Conservation (phyloP, 2,113 vertebrate genomes). For the Neofelis nebulosa region DNA sequence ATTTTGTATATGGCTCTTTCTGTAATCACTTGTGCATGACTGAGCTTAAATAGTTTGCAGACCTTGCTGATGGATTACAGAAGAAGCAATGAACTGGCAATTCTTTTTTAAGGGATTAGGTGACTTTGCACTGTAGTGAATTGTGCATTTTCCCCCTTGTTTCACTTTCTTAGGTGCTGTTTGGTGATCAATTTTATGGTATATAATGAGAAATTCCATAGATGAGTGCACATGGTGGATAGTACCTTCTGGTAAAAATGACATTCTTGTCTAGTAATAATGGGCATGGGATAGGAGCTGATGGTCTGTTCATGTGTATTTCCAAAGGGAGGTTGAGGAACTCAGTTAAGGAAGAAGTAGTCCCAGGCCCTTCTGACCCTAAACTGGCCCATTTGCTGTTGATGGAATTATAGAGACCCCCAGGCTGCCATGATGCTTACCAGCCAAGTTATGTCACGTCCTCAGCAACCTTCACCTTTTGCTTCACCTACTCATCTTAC, state of each 20-base stretch:
- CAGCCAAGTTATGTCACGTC: neutral
- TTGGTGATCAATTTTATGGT: constrained; percentile 16
- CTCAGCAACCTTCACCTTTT: neutral
- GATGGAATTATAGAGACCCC: neutral
- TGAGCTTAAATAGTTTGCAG: constrained; percentile 39
- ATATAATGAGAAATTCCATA: neutral
- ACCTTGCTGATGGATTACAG: constrained; percentile 32
- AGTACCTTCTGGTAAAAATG: neutral
- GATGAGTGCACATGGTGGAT: neutral
- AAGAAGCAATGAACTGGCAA: constrained; percentile 6
- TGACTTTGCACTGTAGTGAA: neutral
- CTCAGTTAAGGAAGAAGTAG: neutral
- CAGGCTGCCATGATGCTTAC: neutral
- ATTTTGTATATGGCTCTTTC: constrained; percentile 53
- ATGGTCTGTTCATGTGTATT: neutral
- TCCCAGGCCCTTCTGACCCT: neutral
- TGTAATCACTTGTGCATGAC: constrained; percentile 65
- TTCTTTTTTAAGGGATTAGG: constrained; percentile 30
- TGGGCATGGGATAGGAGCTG: neutral
- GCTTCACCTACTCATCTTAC: neutral
- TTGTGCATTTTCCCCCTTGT: neutral
- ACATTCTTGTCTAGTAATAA: neutral
- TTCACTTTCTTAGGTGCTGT: constrained; percentile 41
- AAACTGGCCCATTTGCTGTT: neutral
- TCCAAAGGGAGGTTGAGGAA: neutral